Conservation (phyloP, 2,888 invertebrate species). For the Acleris sparsana region DNA sequence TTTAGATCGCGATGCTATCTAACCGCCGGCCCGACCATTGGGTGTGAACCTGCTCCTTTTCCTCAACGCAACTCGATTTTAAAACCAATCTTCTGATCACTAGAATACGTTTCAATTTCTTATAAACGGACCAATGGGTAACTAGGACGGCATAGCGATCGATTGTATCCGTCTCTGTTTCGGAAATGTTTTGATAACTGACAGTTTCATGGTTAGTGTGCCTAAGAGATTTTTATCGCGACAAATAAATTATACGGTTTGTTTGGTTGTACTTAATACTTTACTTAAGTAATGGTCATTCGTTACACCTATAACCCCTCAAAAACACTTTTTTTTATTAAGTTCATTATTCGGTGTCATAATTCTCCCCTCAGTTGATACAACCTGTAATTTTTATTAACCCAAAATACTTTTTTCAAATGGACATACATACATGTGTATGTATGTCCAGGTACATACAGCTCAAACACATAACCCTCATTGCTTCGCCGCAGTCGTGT, state of each 20-base stretch:
- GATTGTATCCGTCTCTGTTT: slow-evolving; percentile 37
- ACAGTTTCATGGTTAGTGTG: slow-evolving; percentile 42
- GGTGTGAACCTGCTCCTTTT: slow-evolving; percentile 72
- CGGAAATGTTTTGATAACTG: slow-evolving; percentile 49
- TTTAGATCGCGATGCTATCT: slow-evolving; percentile 77
- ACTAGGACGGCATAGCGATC: background rate
- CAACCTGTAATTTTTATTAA: slow-evolving; percentile 16
- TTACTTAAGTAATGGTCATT: background rate
- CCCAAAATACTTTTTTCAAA: slow-evolving; percentile 21
- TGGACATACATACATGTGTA: too few relatives aligned
- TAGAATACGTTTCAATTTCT: slow-evolving; percentile 48
- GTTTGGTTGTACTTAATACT: slow-evolving; percentile 1
- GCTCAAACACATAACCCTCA: too few relatives aligned
- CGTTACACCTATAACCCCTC: too few relatives aligned
- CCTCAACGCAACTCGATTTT: slow-evolving; percentile 51
- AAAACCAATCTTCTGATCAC: slow-evolving; percentile 51
- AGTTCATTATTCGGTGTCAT: slow-evolving; percentile 12
- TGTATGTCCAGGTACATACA: too few relatives aligned
- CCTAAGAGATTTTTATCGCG: slow-evolving; percentile 14
- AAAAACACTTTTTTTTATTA: too few relatives aligned
- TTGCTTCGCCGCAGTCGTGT: too few relatives aligned
- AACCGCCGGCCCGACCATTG: slow-evolving; percentile 61
- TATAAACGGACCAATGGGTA: slow-evolving; percentile 37
- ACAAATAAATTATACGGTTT: slow-evolving; percentile 15
- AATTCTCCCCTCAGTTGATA: slow-evolving; percentile 14